These are phyloP conservation scores for Valencia hispanica DNA, from an alignment of 2,797 vertebrate species.

Conservation along the genomic window DNA sequence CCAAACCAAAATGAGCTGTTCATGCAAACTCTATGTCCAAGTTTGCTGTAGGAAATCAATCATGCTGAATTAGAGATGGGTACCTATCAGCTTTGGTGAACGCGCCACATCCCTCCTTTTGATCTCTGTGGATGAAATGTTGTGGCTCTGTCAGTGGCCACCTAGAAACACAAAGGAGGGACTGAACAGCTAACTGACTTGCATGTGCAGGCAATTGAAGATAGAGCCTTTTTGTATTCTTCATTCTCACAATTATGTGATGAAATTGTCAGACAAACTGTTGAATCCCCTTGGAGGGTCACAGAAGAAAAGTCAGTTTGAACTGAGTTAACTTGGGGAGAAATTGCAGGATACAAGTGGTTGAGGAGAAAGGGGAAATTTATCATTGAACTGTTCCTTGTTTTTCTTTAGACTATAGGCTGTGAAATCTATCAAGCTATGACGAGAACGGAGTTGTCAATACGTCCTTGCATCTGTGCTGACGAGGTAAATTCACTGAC, in stretches of 20 bases:
- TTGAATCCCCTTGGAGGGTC: constrained; percentile 17
- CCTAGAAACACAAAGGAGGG: constrained; percentile 22
- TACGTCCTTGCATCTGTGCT: constrained; percentile 46
- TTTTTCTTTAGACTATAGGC: constrained; percentile 31
- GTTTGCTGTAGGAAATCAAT: constrained; percentile 70
- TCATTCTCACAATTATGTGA: constrained; percentile 8
- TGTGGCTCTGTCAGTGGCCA: constrained; percentile 16
- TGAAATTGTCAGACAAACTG: constrained; percentile 10
- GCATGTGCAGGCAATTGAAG: constrained; percentile 29
- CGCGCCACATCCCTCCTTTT: constrained; percentile 31
- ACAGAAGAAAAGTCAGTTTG: background rate
- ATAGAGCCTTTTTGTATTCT: constrained; percentile 19
- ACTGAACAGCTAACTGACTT: constrained; percentile 41
- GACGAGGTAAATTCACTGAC: constrained; percentile 42
- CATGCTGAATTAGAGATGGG: constrained; percentile 67
- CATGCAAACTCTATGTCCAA: constrained; percentile 52
- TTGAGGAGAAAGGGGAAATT: constrained; percentile 19
- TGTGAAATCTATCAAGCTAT: constrained; percentile 36
- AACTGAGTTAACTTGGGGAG: constrained; percentile 20
- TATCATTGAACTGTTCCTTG: constrained; percentile 25
- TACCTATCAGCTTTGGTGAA: constrained; percentile 66
- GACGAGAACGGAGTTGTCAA: constrained; percentile 33
- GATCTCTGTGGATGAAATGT: constrained; percentile 33
- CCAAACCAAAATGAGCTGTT: constrained; percentile 73
- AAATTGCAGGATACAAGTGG: constrained; percentile 6